Percentiles rank a stretch among this genome's conserved stretches.
These are phyloP conservation scores for Anorthoa munda DNA, from an alignment of 2,888 invertebrate genomes.

Conservation along the genomic window DNA sequence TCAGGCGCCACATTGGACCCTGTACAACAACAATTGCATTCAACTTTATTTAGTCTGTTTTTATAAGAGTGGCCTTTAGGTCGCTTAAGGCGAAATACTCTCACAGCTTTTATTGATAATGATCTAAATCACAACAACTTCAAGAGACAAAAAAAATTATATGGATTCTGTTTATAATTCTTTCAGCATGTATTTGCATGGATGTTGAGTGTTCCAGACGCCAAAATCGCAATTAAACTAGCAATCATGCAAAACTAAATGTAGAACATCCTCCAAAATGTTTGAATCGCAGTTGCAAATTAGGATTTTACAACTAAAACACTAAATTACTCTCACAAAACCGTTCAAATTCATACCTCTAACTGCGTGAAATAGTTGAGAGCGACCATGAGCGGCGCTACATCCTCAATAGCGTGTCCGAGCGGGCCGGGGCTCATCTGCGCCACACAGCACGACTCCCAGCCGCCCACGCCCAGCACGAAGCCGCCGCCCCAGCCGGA, in stretches of 20 bases:
- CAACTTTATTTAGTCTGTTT: too few species aligned
- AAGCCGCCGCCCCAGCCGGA: conserved; percentile 88
- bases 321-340: not conserved
- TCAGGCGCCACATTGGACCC: conserved; percentile 97
- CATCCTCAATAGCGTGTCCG: conserved; percentile 91
- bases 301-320: not conserved
- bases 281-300: not conserved
- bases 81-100: too few species aligned
- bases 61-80: too few species aligned
- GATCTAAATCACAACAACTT: too few species aligned
- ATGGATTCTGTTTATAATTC: too few species aligned
- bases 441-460: conserved; percentile 94
- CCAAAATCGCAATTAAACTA: too few species aligned
- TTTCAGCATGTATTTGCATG: too few species aligned
- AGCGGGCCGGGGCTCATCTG: conserved; percentile 93
- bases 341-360: conserved; percentile 90
- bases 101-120: too few species aligned
- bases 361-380: conserved; percentile 96
- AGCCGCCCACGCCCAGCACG: conserved; percentile 95
- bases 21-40: conserved; percentile 71
- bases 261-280: too few species aligned
- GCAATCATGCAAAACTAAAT: too few species aligned
- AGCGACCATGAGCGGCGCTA: conserved; percentile 94
- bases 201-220: too few species aligned
- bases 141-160: too few species aligned